A percentile compares a stretch with the other conserved stretches of the same genome.
Evolutionary conservation across 2,113 vertebrate species (phyloP).

Genomic region (Odocoileus hemionus): DNA sequence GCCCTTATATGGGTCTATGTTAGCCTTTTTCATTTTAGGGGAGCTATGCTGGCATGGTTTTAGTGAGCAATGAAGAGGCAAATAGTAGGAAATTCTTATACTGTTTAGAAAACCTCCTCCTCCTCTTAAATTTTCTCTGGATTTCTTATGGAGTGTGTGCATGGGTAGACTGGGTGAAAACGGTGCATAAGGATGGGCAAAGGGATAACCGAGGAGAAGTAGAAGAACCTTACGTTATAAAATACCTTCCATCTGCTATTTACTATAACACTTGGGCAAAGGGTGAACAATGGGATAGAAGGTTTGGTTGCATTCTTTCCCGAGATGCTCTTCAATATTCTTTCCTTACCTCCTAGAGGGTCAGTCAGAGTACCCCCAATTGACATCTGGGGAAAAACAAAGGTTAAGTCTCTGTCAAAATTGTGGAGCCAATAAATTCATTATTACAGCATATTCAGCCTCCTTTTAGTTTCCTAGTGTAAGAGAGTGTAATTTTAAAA

Average conservation of each 20-base stretch:
- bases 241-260: neutral
- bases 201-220: neutral
- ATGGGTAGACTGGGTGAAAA: neutral
- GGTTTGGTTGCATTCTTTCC: neutral
- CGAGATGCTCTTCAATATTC: neutral
- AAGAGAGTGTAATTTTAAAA: neutral
- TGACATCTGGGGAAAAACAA: neutral
- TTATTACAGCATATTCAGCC: neutral
- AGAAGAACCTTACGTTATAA: neutral
- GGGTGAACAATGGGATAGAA: neutral
- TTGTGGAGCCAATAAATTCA: neutral
- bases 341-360: neutral
- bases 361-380: neutral
- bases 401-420: slow-evolving; percentile 17
- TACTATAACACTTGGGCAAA: neutral
- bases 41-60: neutral
- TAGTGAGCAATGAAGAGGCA: neutral
- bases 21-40: neutral
- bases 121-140: neutral
- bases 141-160: neutral
- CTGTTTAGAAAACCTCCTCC: neutral
- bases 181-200: neutral
- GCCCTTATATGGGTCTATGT: neutral
- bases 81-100: neutral
- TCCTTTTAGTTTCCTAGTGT: neutral